These are phyloP conservation scores for Corbicula japonica DNA, from an alignment of 2,888 invertebrate species.

Conservation along the genomic window DNA sequence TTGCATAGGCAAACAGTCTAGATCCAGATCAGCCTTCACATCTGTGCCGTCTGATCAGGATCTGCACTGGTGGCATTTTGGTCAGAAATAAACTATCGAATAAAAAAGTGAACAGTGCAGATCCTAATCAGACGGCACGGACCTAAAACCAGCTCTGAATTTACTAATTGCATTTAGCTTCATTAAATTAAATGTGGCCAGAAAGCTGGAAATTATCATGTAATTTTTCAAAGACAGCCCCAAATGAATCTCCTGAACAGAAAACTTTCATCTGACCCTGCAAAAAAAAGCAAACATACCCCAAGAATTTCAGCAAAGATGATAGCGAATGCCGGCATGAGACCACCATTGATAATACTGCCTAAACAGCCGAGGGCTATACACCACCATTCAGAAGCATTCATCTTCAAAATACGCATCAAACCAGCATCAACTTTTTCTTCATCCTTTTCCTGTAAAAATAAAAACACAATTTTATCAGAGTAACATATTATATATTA, in stretches of 20 bases:
- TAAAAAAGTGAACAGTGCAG: too few relatives aligned
- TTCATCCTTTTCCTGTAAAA: conserved; percentile 68
- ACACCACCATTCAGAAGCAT: conserved; percentile 86
- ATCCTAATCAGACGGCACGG: too few relatives aligned
- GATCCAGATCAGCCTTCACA: too few relatives aligned
- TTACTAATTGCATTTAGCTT: too few relatives aligned
- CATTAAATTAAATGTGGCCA: too few relatives aligned
- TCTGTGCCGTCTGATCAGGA: too few relatives aligned
- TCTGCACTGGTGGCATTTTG: too few relatives aligned
- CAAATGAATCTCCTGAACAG: not conserved
- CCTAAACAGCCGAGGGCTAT: conserved; percentile 85
- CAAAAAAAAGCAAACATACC: conserved; percentile 75
- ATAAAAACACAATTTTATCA: not conserved
- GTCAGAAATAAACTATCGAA: too few relatives aligned
- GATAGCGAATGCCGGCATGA: conserved; percentile 88
- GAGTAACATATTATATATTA: not conserved
- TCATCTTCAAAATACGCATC: conserved; percentile 83
- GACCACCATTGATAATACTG: conserved; percentile 85
- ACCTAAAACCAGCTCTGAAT: too few relatives aligned
- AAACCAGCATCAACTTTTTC: conserved; percentile 69
- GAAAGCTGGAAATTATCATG: too few relatives aligned
- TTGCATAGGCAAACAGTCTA: too few relatives aligned
- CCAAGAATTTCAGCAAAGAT: conserved; percentile 86
- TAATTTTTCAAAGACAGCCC: not conserved
- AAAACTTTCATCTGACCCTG: not conserved